Conservation (phyloP, 2,113 vertebrate genomes). For the Tringa solitaria region DNA sequence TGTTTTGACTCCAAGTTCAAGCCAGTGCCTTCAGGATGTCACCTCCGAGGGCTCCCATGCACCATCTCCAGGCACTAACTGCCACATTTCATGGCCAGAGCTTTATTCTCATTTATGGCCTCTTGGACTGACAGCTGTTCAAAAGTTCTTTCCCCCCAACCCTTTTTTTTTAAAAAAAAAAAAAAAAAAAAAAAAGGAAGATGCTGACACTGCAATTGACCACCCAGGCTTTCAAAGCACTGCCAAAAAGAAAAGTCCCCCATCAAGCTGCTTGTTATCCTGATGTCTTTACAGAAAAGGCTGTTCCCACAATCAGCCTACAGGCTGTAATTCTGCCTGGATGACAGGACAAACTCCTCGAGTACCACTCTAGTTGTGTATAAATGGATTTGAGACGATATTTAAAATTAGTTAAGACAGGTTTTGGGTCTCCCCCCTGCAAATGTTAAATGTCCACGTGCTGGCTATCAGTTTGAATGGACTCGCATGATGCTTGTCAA, state of each 20-base stretch:
- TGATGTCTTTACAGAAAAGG: slow-evolving; percentile 1
- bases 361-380: neutral
- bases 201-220: slow-evolving; percentile 33
- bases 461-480: neutral
- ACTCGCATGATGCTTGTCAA: rapidly evolving
- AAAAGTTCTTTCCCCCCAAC: neutral
- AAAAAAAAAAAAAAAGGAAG: neutral
- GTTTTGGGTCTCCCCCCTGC: neutral
- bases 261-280: slow-evolving; percentile 24
- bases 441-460: neutral
- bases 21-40: neutral
- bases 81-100: neutral
- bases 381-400: neutral
- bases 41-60: neutral
- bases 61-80: neutral
- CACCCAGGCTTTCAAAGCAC: slow-evolving; percentile 55
- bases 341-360: neutral
- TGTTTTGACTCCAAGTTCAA: neutral
- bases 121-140: neutral
- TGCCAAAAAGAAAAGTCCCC: slow-evolving; percentile 22
- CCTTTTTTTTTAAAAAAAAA: neutral
- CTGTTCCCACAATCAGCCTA: slow-evolving; percentile 22
- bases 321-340: slow-evolving; percentile 13
- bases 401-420: neutral
- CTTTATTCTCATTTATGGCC: neutral